A percentile compares a stretch with the other conserved stretches of the same genome.
Evolutionary conservation across 1,140 invertebrate species (phyloP).

Genomic region (Sarcophaga bullata): DNA sequence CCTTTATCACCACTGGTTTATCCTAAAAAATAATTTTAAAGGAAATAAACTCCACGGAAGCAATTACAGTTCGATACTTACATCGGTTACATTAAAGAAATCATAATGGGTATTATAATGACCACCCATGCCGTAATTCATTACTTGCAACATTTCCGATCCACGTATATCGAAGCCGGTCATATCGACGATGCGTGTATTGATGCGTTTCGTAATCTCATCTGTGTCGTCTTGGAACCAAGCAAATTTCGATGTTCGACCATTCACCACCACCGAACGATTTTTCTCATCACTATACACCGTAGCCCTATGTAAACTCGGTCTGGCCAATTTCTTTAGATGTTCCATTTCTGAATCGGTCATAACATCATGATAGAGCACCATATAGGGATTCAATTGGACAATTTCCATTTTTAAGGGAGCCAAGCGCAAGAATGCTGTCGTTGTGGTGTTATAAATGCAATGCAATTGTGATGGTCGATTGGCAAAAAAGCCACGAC

Average conservation of each 20-base stretch:
- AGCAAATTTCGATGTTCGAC: conserved; percentile 96
- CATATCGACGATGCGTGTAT: conserved; percentile 79
- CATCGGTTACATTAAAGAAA: conserved; percentile 67
- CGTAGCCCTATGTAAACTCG: conserved; percentile 91
- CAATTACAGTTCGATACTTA: conserved; percentile 44
- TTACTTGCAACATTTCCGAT: conserved; percentile 72
- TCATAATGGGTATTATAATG: conserved; percentile 79
- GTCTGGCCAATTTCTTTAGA: conserved; percentile 86
- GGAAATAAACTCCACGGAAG: conserved; percentile 36
- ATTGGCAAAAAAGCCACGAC: conserved; percentile 80
- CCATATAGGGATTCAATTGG: conserved; percentile 85
- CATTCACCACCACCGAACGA: conserved; percentile 89
- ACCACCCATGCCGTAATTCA: conserved; percentile 78
- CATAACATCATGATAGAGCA: conserved; percentile 91
- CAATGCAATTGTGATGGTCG: conserved; percentile 73
- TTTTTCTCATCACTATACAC: conserved; percentile 96
- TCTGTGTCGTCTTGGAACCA: conserved; percentile 92
- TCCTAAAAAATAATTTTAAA: conserved; percentile 50
- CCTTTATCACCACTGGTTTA: conserved; percentile 25
- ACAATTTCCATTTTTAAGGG: conserved; percentile 93
- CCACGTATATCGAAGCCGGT: conserved; percentile 80
- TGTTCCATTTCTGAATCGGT: conserved; percentile 88
- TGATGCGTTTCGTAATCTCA: conserved; percentile 77
- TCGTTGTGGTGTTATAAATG: conserved; percentile 77
- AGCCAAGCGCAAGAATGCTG: conserved; percentile 77